Evolutionary conservation across 2,113 vertebrate genomes (phyloP).

Genomic region (Dissostichus mawsoni): DNA sequence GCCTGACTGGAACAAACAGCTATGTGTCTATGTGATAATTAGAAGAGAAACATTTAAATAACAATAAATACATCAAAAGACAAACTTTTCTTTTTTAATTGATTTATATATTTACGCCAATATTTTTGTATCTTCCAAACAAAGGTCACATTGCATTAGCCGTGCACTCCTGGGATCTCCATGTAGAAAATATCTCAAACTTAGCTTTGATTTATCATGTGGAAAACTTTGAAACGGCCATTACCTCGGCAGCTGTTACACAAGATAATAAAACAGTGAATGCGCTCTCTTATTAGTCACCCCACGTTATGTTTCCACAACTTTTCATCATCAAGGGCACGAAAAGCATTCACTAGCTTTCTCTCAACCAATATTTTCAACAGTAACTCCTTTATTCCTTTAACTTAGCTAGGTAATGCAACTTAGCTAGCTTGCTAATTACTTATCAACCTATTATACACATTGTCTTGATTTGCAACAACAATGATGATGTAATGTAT

Average conservation of each 20-base stretch:
- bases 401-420: not conserved
- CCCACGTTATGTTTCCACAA: not conserved
- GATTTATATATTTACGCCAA: not conserved
- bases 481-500: slow-evolving; percentile 7
- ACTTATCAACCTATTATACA: not conserved
- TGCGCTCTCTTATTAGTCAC: not conserved
- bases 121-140: not conserved
- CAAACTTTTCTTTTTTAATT: not conserved
- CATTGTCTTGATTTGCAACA: slow-evolving; percentile 6
- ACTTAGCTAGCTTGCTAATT: not conserved
- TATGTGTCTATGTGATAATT: slow-evolving; percentile 10
- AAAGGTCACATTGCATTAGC: not conserved
- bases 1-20: slow-evolving; percentile 42
- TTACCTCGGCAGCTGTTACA: not conserved
- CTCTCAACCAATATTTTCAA: not conserved
- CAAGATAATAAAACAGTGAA: slow-evolving; percentile 16
- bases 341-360: not conserved
- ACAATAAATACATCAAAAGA: not conserved
- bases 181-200: not conserved
- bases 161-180: not conserved
- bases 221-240: slow-evolving; percentile 1
- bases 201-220: not conserved
- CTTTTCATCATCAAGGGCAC: not conserved
- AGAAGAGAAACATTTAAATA: not conserved
- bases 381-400: not conserved